Evolutionary conservation across 2,888 invertebrate genomes (phyloP).

Genomic region (Sclerodermus sp.): DNA sequence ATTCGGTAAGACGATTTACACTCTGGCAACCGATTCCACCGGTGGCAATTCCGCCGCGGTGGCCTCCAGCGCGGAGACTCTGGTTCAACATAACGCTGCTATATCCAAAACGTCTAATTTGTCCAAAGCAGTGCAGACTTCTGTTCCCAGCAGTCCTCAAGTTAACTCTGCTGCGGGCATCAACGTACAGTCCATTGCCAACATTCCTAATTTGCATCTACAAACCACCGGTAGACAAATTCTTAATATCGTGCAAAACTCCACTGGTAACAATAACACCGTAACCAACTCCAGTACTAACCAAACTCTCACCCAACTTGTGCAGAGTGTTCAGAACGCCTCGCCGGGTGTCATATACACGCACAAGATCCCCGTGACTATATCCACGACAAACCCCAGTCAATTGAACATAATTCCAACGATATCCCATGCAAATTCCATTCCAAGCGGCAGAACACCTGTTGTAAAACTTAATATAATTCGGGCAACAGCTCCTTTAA

Average conservation of each 20-base stretch:
- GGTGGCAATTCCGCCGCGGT: constrained; percentile 8
- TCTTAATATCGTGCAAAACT: constrained; percentile 49
- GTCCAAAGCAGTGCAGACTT: constrained; percentile 57
- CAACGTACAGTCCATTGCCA: constrained; percentile 45
- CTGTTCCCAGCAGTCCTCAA: constrained; percentile 41
- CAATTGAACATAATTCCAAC: constrained; percentile 51
- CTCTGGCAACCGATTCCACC: constrained; percentile 38
- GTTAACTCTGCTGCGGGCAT: constrained; percentile 29
- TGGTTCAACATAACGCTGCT: constrained; percentile 30
- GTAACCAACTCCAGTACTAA: constrained; percentile 32
- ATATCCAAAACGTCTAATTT: constrained; percentile 43
- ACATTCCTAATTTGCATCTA: constrained; percentile 46
- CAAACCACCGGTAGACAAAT: constrained; percentile 42
- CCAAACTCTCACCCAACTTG: constrained; percentile 49
- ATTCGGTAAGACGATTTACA: constrained; percentile 72
- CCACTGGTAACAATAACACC: constrained; percentile 32
- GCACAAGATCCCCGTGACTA: constrained; percentile 70
- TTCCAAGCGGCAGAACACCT: constrained; percentile 45
- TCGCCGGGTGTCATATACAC: constrained; percentile 71
- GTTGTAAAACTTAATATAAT: constrained; percentile 55
- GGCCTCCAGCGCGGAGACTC: constrained; percentile 18
- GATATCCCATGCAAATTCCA: constrained; percentile 45
- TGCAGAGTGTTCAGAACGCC: constrained; percentile 41
- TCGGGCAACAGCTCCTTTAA: constrained; percentile 34
- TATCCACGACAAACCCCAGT: constrained; percentile 51